Evolutionary conservation across 2,113 vertebrate genomes (phyloP).

Genomic region (Heteronetta atricapilla): DNA sequence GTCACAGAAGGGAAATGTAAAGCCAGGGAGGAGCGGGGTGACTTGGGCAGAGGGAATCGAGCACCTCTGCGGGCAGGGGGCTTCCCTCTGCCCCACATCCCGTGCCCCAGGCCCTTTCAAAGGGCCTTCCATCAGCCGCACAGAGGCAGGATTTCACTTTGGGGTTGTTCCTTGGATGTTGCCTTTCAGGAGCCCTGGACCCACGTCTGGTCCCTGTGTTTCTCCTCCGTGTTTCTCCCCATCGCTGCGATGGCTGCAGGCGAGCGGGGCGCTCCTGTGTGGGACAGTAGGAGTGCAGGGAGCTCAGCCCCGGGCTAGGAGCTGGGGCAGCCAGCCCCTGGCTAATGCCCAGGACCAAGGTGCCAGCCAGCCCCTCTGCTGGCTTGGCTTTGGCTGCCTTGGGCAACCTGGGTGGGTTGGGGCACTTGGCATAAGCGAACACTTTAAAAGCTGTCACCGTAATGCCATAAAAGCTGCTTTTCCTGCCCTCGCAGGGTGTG

Average conservation of each 20-base stretch:
- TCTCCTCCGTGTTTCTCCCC: neutral
- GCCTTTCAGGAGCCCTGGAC: neutral
- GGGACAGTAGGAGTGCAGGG: neutral
- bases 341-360: neutral
- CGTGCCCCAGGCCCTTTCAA: neutral
- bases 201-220: neutral
- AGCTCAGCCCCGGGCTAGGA: neutral
- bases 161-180: too few relatives aligned
- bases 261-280: neutral
- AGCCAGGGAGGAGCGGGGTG: neutral
- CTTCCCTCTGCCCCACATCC: neutral
- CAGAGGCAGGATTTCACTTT: too few relatives aligned
- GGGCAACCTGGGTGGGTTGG: neutral
- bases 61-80: fast-evolving
- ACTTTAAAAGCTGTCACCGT: neutral
- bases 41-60: neutral
- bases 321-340: neutral
- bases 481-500: neutral
- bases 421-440: neutral
- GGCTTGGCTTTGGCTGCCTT: neutral
- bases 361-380: fast-evolving
- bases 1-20: neutral
- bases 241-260: neutral
- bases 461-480: neutral
- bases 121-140: neutral